Base-by-base conservation (phyloP, 2,113 vertebrate genomes). In the Notothenia coriiceps region DNA sequence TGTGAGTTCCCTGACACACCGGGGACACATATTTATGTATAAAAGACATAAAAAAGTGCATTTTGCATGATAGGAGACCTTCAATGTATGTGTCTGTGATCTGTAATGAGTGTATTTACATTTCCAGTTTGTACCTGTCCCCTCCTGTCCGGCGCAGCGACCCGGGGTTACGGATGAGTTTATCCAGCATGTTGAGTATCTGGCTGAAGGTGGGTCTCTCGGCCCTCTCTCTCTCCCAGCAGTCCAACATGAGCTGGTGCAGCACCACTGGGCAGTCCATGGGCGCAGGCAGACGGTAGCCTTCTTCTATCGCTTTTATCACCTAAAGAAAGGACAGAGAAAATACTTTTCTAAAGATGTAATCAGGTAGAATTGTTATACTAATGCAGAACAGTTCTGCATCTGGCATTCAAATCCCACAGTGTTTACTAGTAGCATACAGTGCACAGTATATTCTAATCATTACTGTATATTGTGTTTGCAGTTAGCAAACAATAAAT, bases 101-200 rank as follows among this genome's bases (percentile, higher is more conserved):
- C 4, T 64, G n/a, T 72, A 57, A 9, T 57, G 40, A 17, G 40
- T 51, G n/a, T 57, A n/a, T 33, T 50, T 44, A 35, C 2, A 20
- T 44, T 57, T 14, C 3, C 5, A 29, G 5, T 82, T 14, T n/a
- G 13, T 76, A 98, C 98, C 98, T 97, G 91, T 97, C 98, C 0
- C 95, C 96, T 83, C 97, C 98, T 0, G 96, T 99, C 91, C 97
- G 96, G 92, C 98, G 98, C 86, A 99, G 94, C 80, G 97, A 98
- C 87, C 96, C 97, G 35, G 98, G 98, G 87, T 99, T 99, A 63
- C 98, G 97, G 91, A 99, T 99, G 74, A 99, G 97, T 92, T 99
- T 99, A 87, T 99, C 98, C 94, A 99, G 91, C 97, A 99, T 98
- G 95, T 98, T 99, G 93, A 99, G 97, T 10, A 99, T 99, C 95